Base-by-base conservation (phyloP, 2,113 vertebrate species). In the Delphinus delphis region DNA sequence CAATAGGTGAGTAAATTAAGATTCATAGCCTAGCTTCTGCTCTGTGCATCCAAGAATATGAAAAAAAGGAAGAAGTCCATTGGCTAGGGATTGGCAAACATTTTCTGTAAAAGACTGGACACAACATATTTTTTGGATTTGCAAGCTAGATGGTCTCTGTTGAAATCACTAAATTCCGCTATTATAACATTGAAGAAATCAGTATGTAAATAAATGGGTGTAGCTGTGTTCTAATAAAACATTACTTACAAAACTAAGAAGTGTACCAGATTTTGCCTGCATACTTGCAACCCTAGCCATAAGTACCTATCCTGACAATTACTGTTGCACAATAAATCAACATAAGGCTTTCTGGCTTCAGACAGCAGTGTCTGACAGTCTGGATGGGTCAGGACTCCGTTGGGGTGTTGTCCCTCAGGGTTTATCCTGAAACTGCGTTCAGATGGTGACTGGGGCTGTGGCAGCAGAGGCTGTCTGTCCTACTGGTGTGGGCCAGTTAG, bases 401-500 rank as follows among this genome's bases (percentile, higher is more conserved):
- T 62, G 4, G 15, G 9, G 18, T n/a, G 6, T n/a, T 74, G 15
- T 62, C 55, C 9, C 26, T 36, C 36, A 23, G n/a, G 17, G 1
- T 94, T 81, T 74, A 26, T 50, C 14, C 67, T 50, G 50, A 25
- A 28, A 7, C 18, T 44, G 18, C 23, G 53, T 28, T 71, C 21
- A 41, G 31, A 18, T 55, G n/a, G 58, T 6, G 8, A 25, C 50
- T 44, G 23, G 13, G 25, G 5, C 9, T 31, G 26, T 28, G 21
- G 44, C 10, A 8, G 2, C 36, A 33, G 18, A 41, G 7, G 10
- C 28, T 5, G 15, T 53, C 53, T 41, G 8, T 53, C 9, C 1
- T 23, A 2, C 5, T n/a, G 55, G 7, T 1, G 1, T 17, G 21
- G 8, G 8, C 15, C 20, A 31, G 3, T 20, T 26, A 50, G 28